These are phyloP conservation scores for Sesamia inferens DNA, from an alignment of 2,888 invertebrate species.

Conservation along the genomic window DNA sequence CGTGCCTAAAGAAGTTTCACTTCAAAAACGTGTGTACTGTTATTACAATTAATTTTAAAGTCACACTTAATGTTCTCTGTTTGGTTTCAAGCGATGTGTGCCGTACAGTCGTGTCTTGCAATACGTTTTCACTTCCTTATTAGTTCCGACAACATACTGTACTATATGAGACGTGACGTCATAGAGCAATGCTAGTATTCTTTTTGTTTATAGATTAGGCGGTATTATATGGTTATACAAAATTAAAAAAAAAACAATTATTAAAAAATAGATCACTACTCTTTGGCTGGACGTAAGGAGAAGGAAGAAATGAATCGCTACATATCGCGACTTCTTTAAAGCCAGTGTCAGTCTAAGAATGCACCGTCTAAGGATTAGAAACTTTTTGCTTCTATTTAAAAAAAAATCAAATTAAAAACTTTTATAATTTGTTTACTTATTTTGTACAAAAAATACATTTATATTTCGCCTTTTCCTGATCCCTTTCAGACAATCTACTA, in stretches of 20 bases:
- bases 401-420: neutral
- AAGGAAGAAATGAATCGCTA: slow-evolving; percentile 8
- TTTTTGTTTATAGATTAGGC: slow-evolving; percentile 34
- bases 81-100: slow-evolving; percentile 9
- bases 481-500: neutral
- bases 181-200: slow-evolving; percentile 14
- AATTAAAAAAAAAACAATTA: no score
- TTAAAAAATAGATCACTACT: no score
- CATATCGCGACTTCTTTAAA: neutral
- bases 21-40: no score
- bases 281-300: neutral
- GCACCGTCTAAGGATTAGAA: neutral
- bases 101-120: slow-evolving; percentile 27
- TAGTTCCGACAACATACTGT: slow-evolving; percentile 53
- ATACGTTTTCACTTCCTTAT: slow-evolving; percentile 69
- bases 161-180: slow-evolving; percentile 35
- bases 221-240: no score
- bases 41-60: slow-evolving; percentile 10
- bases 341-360: neutral
- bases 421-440: neutral
- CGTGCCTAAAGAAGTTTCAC: no score
- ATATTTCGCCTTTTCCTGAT: neutral
- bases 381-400: neutral
- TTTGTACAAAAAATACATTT: neutral
- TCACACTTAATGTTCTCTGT: neutral